Percentiles rank a stretch among this genome's conserved stretches.
phyloP scores from a whole-genome alignment of 2,888 invertebrate genomes.

The Crematogaster levior region DNA sequence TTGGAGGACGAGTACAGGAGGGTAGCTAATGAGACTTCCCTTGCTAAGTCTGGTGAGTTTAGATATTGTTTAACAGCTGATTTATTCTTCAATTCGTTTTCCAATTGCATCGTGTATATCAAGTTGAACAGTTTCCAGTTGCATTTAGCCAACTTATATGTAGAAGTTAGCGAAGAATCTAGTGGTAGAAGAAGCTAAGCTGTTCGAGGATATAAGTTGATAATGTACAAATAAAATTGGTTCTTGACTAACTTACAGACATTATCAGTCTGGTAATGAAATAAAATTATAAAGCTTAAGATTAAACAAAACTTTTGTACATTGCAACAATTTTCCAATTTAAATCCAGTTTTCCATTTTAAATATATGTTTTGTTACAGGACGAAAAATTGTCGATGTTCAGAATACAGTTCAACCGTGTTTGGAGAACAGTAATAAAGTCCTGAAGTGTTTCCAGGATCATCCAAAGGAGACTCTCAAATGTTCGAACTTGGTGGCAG shows the following conservation, averaged over 20 bases:
- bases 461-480: conserved; percentile 88
- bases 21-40: conserved; percentile 83
- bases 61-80: not conserved
- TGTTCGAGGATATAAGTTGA: too few species aligned
- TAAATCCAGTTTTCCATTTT: too few species aligned
- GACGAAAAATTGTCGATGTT: conserved; percentile 35
- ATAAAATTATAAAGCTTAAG: not conserved
- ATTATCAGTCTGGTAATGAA: not conserved
- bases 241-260: not conserved
- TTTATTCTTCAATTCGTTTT: not conserved
- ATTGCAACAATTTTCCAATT: not conserved
- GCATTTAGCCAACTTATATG: too few species aligned
- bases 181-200: too few species aligned
- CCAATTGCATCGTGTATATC: too few species aligned
- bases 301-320: not conserved
- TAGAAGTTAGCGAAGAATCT: too few species aligned
- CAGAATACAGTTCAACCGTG: conserved; percentile 85
- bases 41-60: not conserved
- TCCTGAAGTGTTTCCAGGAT: conserved; percentile 88
- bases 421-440: conserved; percentile 86
- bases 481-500: conserved; percentile 88
- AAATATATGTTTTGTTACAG: conserved; percentile 47
- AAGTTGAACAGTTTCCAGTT: too few species aligned
- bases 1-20: conserved; percentile 88
- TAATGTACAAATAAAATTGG: not conserved